Evolutionary conservation across 2,888 invertebrate genomes (phyloP).

Genomic region (Crepidodera aurea): DNA sequence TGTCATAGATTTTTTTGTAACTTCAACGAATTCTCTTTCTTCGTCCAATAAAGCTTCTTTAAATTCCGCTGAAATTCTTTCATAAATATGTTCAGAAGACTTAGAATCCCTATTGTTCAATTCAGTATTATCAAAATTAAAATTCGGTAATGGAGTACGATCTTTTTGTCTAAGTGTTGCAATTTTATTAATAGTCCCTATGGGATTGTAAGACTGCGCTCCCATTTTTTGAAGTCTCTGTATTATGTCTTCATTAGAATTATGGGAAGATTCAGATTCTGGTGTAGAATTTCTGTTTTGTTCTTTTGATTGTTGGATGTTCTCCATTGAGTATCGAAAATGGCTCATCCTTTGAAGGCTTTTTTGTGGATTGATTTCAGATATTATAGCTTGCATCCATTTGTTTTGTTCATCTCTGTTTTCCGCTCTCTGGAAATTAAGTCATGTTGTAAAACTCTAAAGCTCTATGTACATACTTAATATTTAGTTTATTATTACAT

Average conservation of each 20-base stretch:
- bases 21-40: not conserved
- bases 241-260: slow-evolving; percentile 44
- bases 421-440: slow-evolving; percentile 61
- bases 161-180: slow-evolving; percentile 27
- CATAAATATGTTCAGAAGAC: slow-evolving; percentile 40
- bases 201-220: slow-evolving; percentile 49
- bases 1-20: not conserved
- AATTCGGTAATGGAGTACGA: slow-evolving; percentile 7
- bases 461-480: no score
- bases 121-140: slow-evolving; percentile 5
- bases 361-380: slow-evolving; percentile 57
- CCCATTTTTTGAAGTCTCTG: slow-evolving; percentile 54
- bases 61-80: slow-evolving; percentile 36
- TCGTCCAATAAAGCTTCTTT: not conserved
- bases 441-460: no score
- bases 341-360: slow-evolving; percentile 53
- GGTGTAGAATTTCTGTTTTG: not conserved
- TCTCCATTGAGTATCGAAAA: slow-evolving; percentile 60
- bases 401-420: slow-evolving; percentile 62
- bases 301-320: slow-evolving; percentile 39
- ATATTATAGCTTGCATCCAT: slow-evolving; percentile 64
- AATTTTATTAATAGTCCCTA: slow-evolving; percentile 28
- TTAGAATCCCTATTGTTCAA: slow-evolving; percentile 4
- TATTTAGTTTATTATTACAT: no score
- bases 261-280: slow-evolving; percentile 30